Evolutionary conservation across 35 echinoderm and acorn worm genomes (phyloP).

Genomic region (Ophiothrix spiculata): DNA sequence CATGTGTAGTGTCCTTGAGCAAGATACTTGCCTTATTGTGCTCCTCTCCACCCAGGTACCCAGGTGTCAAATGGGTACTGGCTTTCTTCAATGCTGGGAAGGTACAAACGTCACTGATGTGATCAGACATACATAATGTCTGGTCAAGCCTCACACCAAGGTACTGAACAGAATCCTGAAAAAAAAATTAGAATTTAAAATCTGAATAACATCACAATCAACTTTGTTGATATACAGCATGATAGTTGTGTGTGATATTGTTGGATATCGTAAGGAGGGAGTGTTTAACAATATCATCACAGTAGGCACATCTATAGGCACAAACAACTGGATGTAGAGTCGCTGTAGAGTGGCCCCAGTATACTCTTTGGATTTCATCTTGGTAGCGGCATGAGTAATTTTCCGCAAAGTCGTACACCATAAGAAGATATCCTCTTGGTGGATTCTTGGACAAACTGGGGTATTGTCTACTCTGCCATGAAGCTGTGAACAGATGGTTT

Average conservation of each 20-base stretch:
- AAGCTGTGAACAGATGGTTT: slow-evolving; percentile 20
- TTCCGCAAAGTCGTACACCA: slow-evolving; percentile 55
- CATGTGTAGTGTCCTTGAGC: too few species aligned
- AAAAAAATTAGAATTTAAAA: too few species aligned
- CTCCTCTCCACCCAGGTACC: too few species aligned
- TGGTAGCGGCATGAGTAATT: slow-evolving; percentile 57
- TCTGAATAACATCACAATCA: too few species aligned
- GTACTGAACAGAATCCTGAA: too few species aligned
- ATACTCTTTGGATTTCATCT: slow-evolving; percentile 57
- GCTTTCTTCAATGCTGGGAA: too few species aligned
- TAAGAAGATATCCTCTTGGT: slow-evolving; percentile 2
- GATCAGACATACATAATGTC: too few species aligned
- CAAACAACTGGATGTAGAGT: slow-evolving; percentile 61
- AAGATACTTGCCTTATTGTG: too few species aligned
- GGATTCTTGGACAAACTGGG: background rate
- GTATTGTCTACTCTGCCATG: slow-evolving; percentile 42
- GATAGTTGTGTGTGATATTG: slow-evolving; percentile 37
- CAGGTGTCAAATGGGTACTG: too few species aligned
- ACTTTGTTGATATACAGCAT: slow-evolving; percentile 45
- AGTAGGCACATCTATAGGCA: slow-evolving; percentile 24
- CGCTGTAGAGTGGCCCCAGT: slow-evolving; percentile 40
- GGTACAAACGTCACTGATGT: too few species aligned
- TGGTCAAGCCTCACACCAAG: too few species aligned
- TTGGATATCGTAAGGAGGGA: slow-evolving; percentile 22
- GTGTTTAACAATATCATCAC: background rate